These are phyloP conservation scores for Caenorhabditis becei DNA, from an alignment of 2,888 invertebrate species.

Conservation along the genomic window DNA sequence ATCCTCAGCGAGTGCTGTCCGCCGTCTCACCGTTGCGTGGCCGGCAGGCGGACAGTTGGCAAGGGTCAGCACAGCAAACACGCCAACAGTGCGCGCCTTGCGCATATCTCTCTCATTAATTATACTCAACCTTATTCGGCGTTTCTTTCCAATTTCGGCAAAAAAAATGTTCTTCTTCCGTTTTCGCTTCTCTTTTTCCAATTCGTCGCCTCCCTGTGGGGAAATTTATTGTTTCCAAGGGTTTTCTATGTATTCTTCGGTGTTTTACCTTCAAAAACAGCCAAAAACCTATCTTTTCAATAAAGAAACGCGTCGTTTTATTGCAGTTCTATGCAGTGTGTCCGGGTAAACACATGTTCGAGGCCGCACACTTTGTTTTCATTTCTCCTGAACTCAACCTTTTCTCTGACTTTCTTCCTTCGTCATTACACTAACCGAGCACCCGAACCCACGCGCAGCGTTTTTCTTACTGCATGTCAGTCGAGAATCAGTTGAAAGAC, in stretches of 20 bases:
- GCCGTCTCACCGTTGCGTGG: neutral
- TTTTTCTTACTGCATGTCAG: conserved; percentile 43
- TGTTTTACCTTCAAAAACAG: neutral
- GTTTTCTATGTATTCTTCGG: neutral
- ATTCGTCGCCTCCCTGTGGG: neutral
- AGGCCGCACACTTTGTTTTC: conserved; percentile 37
- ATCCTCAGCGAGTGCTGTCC: neutral
- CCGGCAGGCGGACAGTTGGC: neutral
- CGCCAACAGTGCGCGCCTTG: conserved; percentile 8
- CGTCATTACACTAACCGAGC: conserved; percentile 42
- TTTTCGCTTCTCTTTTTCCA: neutral
- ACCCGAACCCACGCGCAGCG: conserved; percentile 28
- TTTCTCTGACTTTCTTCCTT: conserved; percentile 16
- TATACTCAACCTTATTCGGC: neutral
- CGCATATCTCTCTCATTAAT: neutral
- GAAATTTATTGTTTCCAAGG: neutral
- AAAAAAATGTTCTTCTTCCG: no score
- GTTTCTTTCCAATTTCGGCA: neutral
- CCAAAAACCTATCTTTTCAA: neutral
- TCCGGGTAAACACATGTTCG: conserved; percentile 41
- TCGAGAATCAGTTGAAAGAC: conserved; percentile 44
- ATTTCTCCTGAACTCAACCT: conserved; percentile 42
- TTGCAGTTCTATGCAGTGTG: conserved; percentile 10
- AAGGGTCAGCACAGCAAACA: conserved; percentile 6
- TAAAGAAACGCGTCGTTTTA: conserved; percentile 1